Evolutionary conservation across 2,113 vertebrate species (phyloP), one percentile per base, ranked within the genome.

Genomic region (Boleophthalmus pectinirostris): DNA sequence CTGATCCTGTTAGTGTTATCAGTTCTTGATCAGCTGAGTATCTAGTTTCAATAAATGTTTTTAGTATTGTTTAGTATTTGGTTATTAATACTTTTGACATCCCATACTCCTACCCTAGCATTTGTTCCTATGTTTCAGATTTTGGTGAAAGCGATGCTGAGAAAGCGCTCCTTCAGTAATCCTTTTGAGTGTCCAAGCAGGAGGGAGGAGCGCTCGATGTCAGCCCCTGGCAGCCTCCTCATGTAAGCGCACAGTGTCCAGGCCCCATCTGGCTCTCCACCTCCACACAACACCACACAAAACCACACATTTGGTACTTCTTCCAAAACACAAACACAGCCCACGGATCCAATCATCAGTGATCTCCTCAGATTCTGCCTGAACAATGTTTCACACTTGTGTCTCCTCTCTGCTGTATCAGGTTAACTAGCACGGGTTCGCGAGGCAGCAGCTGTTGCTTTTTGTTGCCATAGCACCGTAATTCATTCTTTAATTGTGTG

Each of bases 131-230:
- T 68, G 29, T 81, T 81, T 25, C 87, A 99, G 98, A 99, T 99
- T 88, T 84, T 99, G 56, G 98, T 99, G 29, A 98, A 98, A 87
- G 96, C 97, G 82, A 99, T 99, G 98, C 88, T 99, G 49, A 93
- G 98, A 66, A 99, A 99, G 77, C 96, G 98, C 45, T 99, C 98
- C 79, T 99, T 99, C 83, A 95, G 97, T 47, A 99, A 99, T 75
- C 98, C 98, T 0, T 99, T 98, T 0, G 98, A 99, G 86, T 91
- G 91, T 23, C 95, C 96, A 9, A 90, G 91, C 9, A 93, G 96
- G 69, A 90, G 94, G 70, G 97, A 98, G 83, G 97, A 96, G 90
- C 85, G 96, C 10, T 98, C 97, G 74, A 97, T 97, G 96, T 98
- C 97, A 18, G 96, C 96, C 1, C 96, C 98, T 0, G 95, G 96